Base-by-base conservation (phyloP, 2,113 vertebrate genomes). In the Crotalus tigris region DNA sequence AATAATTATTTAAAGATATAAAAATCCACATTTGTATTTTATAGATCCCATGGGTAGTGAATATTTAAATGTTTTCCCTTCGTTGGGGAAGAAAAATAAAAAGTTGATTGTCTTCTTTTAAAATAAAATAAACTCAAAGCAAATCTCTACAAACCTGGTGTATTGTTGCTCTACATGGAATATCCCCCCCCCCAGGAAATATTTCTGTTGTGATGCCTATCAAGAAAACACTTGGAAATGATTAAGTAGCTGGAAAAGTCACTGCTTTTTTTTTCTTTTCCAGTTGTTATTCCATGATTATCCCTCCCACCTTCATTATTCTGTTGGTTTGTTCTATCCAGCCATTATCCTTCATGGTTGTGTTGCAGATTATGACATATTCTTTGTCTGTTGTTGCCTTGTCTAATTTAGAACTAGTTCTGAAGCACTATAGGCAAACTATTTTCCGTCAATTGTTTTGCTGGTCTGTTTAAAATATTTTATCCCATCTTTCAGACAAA, bases 181-280 rank as follows among this genome's bases (percentile, higher is more conserved):
- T 81, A 81, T 44, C 8, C 11, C 29, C 33, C 5, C 53, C 46
- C 46, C 46, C 91, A 69, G 19, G 85, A 88, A 64, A 92, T 15
- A 39, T 88, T 86, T 86, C 39, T 91, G 54, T 91, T 92, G 51
- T 85, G 90, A 91, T 91, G 85, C 81, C 85, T 92, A 92, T 87
- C 85, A 87, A 61, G 57, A 44, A 92, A 91, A 87, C 85, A 92
- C 55, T 61, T 87, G 91, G 81, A 59, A 87, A 59, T 92, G 44
- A 46, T 87, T 92, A 92, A 92, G 81, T 58, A 92, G 91, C 12
- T 23, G 46, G 44, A 26, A 19, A 33, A 81, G 75, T 44, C 33
- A 92, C 57, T 54, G 51, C 29, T 81, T 26, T 17, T 19, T 59
- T 0, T 49, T 49, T 49, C 26, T 92, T 23, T 86, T 87, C 49